Conservation (phyloP, 2,797 vertebrate species). For the Acanthiza pusilla region DNA sequence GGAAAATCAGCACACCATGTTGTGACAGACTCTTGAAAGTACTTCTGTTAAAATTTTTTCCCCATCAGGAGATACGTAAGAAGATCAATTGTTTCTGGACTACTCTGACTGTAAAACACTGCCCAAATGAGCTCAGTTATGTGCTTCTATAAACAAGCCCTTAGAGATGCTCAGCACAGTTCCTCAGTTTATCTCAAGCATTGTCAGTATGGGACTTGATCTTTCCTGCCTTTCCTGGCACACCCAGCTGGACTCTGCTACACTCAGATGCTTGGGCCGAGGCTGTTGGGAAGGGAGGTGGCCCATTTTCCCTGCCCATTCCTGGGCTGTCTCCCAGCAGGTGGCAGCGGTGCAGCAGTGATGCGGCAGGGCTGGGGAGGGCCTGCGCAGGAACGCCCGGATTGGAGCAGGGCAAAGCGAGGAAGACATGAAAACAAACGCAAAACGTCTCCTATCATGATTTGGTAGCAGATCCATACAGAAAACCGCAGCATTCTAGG, state of each 20-base stretch:
- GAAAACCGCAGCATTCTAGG: not conserved
- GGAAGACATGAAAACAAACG: not conserved
- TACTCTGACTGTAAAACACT: not conserved
- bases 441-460: accelerated
- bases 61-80: not conserved
- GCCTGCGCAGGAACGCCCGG: not conserved
- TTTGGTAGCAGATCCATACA: not conserved
- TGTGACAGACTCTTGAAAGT: not conserved
- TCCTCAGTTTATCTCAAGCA: not conserved
- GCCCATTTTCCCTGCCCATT: not conserved
- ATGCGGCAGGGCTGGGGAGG: not conserved
- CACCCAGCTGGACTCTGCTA: not conserved
- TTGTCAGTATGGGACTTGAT: not conserved
- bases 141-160: not conserved
- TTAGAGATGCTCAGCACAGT: not conserved
- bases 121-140: not conserved
- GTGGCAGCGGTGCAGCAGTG: slow-evolving; percentile 7
- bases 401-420: not conserved
- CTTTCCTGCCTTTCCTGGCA: not conserved
- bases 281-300: not conserved
- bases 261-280: not conserved
- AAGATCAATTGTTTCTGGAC: not conserved
- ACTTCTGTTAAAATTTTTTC: not conserved
- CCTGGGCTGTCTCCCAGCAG: not conserved
- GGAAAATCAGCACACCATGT: not conserved